These are phyloP conservation scores for Platyura marginata DNA, from an alignment of 1,140 invertebrate species.

Conservation along the genomic window DNA sequence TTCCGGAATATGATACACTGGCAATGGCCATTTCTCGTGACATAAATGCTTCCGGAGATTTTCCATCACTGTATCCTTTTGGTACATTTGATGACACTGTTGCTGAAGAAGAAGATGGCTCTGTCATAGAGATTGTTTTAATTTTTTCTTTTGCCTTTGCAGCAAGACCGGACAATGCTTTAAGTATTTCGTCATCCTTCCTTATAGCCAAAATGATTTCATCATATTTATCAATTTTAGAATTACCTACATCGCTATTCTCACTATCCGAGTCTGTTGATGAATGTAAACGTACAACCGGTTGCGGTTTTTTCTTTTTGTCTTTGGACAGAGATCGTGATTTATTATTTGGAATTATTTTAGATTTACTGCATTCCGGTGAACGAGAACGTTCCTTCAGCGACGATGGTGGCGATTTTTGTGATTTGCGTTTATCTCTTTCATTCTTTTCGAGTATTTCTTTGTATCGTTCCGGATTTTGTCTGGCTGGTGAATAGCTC, in stretches of 20 bases:
- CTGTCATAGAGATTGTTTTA: conserved; percentile 12
- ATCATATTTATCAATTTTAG: conserved; percentile 15
- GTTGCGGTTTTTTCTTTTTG: conserved; percentile 23
- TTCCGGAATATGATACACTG: background rate
- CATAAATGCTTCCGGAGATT: background rate
- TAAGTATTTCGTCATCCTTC: conserved; percentile 30
- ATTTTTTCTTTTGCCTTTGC: conserved; percentile 37
- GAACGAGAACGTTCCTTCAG: background rate
- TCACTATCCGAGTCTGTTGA: conserved; percentile 41
- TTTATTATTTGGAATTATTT: background rate
- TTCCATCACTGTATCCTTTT: background rate
- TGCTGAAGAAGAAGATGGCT: background rate
- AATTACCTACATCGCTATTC: too few relatives aligned
- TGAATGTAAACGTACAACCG: conserved; percentile 37
- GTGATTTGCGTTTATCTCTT: conserved; percentile 15
- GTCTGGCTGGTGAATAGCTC: conserved; percentile 41
- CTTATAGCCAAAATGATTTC: conserved; percentile 13
- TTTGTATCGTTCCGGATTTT: conserved; percentile 41
- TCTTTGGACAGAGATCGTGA: background rate
- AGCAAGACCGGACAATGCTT: conserved; percentile 36
- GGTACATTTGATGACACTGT: background rate
- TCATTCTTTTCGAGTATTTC: conserved; percentile 29
- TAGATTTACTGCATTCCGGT: background rate
- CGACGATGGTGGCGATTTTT: background rate
- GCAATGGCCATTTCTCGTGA: background rate